phyloP scores from a whole-genome alignment of 2,888 invertebrate genomes.

The Folsomia candida region DNA sequence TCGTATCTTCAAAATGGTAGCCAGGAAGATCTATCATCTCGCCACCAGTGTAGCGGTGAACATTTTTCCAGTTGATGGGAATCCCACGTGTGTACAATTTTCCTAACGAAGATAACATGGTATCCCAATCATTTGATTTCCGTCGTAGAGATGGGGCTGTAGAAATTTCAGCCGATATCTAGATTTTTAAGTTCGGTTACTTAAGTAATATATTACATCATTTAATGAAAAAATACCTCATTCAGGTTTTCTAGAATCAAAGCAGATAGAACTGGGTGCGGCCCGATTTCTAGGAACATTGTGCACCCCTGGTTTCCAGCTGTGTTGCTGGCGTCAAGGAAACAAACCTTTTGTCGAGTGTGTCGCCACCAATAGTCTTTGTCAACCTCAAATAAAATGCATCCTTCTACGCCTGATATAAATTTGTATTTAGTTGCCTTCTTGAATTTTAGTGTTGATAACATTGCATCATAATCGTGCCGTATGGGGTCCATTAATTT shows the following conservation, averaged over 20 bases:
- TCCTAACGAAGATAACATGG: constrained; percentile 19
- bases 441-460: not conserved
- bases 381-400: not conserved
- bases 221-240: too few species aligned
- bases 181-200: too few species aligned
- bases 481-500: constrained; percentile 28
- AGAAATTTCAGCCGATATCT: too few species aligned
- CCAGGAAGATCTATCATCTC: constrained; percentile 11
- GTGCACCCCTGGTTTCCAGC: constrained; percentile 2
- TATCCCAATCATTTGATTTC: constrained; percentile 20
- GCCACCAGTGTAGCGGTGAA: constrained; percentile 12
- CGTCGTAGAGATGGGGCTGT: constrained; percentile 26
- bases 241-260: constrained; percentile 15
- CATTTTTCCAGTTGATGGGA: constrained; percentile 25
- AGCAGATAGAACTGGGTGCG: constrained; percentile 33
- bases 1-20: constrained; percentile 26
- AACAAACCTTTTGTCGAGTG: constrained; percentile 24
- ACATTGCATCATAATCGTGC: constrained; percentile 22
- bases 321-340: constrained; percentile 19
- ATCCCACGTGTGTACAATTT: constrained; percentile 21
- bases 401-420: constrained; percentile 18
- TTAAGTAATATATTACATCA: too few species aligned
- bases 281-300: constrained; percentile 40
- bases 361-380: constrained; percentile 28
- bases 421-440: not conserved